phyloP scores from a whole-genome alignment of 2,888 invertebrate genomes.

The Metallyticus violacea region DNA sequence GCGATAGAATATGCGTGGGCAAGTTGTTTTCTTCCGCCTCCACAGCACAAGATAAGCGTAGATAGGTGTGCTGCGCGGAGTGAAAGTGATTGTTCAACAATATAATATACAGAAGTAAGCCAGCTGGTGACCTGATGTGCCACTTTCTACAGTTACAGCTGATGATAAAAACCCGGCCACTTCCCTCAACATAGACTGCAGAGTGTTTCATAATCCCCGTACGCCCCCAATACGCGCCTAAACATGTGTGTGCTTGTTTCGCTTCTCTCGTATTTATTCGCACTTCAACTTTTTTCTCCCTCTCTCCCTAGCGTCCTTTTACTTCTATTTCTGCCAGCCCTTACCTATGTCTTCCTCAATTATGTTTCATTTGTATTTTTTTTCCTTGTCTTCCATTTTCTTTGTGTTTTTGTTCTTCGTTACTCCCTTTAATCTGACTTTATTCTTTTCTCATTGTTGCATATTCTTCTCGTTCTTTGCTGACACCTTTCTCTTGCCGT shows the following conservation, averaged over 20 bases:
- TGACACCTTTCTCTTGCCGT: no score
- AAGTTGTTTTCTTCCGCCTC: neutral
- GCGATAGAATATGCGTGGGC: no score
- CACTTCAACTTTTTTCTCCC: neutral
- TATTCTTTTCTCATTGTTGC: no score
- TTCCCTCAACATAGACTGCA: neutral
- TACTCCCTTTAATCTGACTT: no score
- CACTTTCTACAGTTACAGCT: neutral
- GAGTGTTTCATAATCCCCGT: neutral
- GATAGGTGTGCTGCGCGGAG: neutral
- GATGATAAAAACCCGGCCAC: neutral
- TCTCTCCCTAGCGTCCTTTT: neutral
- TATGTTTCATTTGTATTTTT: no score
- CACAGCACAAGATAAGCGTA: neutral
- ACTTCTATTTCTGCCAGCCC: neutral
- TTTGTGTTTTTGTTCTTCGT: no score
- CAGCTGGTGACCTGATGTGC: neutral
- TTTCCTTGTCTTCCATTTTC: neutral
- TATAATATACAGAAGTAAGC: neutral
- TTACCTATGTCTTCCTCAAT: neutral
- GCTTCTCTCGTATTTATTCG: no score
- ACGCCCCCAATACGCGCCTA: neutral
- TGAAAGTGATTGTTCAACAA: neutral
- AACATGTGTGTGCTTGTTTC: neutral
- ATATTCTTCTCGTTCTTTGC: no score